These are phyloP conservation scores for Anthophora plumipes DNA, from an alignment of 2,888 invertebrate species.

Conservation along the genomic window DNA sequence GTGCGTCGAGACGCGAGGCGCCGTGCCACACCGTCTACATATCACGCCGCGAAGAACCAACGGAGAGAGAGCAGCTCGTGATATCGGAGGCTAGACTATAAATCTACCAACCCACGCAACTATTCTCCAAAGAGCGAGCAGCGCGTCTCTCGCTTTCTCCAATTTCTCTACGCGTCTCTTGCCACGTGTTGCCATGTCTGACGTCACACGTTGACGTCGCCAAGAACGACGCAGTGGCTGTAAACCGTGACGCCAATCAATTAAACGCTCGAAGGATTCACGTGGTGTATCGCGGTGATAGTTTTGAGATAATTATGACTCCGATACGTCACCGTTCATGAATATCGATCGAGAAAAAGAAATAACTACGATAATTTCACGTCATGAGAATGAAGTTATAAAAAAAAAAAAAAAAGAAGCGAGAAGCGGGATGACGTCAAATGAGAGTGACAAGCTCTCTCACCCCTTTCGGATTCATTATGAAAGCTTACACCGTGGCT, in stretches of 20 bases:
- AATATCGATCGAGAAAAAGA: not conserved
- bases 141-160: not conserved
- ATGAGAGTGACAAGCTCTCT: constrained; percentile 7
- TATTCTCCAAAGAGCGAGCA: not conserved
- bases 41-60: constrained; percentile 43
- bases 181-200: constrained; percentile 49
- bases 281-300: not conserved
- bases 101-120: constrained; percentile 57
- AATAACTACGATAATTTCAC: not conserved
- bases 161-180: not conserved
- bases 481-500: not conserved
- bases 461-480: not conserved
- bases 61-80: constrained; percentile 4
- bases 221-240: constrained; percentile 10
- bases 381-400: not conserved
- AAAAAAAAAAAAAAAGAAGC: not conserved
- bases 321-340: not conserved
- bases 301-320: constrained; percentile 13
- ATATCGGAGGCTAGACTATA: constrained; percentile 52
- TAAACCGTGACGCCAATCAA: not conserved
- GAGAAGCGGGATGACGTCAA: not conserved
- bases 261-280: not conserved
- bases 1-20: constrained; percentile 60
- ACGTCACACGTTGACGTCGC: constrained; percentile 40
- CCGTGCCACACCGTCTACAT: constrained; percentile 76